Evolutionary conservation across 2,888 invertebrate genomes (phyloP).

Genomic region (Acronicta psi): DNA sequence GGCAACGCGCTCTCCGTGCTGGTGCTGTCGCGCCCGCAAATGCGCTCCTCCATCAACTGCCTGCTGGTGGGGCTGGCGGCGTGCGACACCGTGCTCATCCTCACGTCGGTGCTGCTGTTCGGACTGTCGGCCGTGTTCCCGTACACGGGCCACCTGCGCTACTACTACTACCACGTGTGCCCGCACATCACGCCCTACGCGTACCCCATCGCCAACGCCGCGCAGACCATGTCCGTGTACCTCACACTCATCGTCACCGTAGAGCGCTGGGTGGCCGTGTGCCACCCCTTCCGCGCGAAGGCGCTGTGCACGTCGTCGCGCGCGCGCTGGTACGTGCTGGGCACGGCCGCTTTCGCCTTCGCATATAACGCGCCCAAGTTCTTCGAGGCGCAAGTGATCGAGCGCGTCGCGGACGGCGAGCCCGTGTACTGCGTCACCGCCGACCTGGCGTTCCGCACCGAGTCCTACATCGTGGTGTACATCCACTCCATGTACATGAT

Average conservation of each 20-base stretch:
- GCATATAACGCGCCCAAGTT: constrained; percentile 96
- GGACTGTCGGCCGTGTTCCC: constrained; percentile 96
- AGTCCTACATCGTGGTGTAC: constrained; percentile 94
- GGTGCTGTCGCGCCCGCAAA: constrained; percentile 96
- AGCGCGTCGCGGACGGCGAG: constrained; percentile 83
- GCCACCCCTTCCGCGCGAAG: constrained; percentile 96
- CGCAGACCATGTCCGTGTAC: constrained; percentile 98
- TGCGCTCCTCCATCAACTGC: constrained; percentile 98
- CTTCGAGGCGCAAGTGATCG: constrained; percentile 90
- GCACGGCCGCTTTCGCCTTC: constrained; percentile 94
- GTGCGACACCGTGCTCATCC: constrained; percentile 97
- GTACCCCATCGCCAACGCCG: constrained; percentile 95
- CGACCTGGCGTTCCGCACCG: constrained; percentile 91
- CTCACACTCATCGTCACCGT: constrained; percentile 96
- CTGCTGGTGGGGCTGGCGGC: constrained; percentile 97
- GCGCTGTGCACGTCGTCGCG: constrained; percentile 96
- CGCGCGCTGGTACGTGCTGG: constrained; percentile 95
- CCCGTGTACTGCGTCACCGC: constrained; percentile 92
- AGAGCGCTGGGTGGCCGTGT: constrained; percentile 98
- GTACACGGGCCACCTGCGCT: constrained; percentile 93
- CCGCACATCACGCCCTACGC: constrained; percentile 94
- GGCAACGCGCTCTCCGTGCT: constrained; percentile 97
- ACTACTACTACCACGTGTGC: constrained; percentile 94
- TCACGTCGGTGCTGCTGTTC: constrained; percentile 95
- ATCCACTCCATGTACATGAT: constrained; percentile 98